Evolutionary conservation across 2,888 invertebrate genomes (phyloP), one percentile per base, ranked within the genome.

Genomic region (Agrilus mali): DNA sequence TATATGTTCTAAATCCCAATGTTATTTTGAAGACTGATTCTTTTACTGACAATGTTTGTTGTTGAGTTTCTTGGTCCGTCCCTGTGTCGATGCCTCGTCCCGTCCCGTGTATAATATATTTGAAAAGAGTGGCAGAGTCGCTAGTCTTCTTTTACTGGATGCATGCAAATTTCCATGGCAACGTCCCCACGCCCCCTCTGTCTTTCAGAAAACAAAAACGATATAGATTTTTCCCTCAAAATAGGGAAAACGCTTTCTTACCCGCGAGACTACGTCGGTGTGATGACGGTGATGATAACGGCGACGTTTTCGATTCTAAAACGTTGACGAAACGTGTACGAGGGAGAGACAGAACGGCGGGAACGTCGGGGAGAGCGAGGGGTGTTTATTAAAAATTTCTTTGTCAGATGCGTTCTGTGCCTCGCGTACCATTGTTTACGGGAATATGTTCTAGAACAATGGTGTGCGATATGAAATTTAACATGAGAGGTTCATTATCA

Each of bases 141-240:
- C 53, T 47, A 47, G 50, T 52, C 54, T 53, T 55, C 59, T 58
- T 62, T 63, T 63, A 64, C 63, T 61, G 63, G 64, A 63, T 60
- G 64, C 63, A 64, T 64, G 62, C 61, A 63, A 63, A 65, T 65
- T 62, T 60, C 64, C 64, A 65, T 65, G 63, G 64, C 62, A 65
- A 65, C 64, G 57, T 58, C 54, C 56, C 55, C 53, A 53, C 53
- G 52, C 53, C 54, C 54, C 58, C 58, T 58, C 60, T 60, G 56
- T 60, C 58, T 60, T 60, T 58, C 60, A 55, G 58, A 61, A 63
- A 63, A 63, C 63, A 63, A 62, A 62, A 63, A 62, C 62, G 60
- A 56, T 62, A 63, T 62, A 60, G 63, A 63, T 62, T 63, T 63
- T 62, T 60, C 57, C 55, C 53, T 56, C 57, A 27, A 61, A 61